Conservation (phyloP, 2,797 vertebrate genomes). For the Gymnoscopelus braueri region DNA sequence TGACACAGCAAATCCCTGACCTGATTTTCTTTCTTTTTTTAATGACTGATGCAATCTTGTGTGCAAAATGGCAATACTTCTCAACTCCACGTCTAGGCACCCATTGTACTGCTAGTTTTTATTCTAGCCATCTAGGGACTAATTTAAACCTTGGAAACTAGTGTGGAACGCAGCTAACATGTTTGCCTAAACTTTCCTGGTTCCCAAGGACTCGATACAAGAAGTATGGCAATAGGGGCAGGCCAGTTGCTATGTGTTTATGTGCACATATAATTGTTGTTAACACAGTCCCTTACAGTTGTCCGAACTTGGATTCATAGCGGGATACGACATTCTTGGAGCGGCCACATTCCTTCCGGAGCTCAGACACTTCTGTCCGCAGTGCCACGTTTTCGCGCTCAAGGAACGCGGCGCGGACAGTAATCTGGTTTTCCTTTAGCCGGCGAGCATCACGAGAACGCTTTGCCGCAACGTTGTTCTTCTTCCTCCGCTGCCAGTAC, state of each 20-base stretch:
- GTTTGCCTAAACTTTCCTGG: no score
- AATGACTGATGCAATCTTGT: no score
- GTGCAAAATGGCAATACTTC: no score
- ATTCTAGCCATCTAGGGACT: no score
- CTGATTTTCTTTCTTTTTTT: no score
- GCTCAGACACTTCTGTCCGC: slow-evolving; percentile 90
- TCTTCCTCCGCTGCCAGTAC: slow-evolving; percentile 95
- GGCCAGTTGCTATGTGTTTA: background rate
- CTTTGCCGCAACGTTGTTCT: slow-evolving; percentile 97
- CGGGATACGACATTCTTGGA: slow-evolving; percentile 87
- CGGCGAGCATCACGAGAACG: slow-evolving; percentile 94
- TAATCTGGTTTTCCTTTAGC: slow-evolving; percentile 98
- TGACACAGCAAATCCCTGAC: no score
- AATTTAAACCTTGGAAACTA: no score
- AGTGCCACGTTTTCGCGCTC: slow-evolving; percentile 93
- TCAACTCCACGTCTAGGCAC: no score
- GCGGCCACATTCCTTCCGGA: slow-evolving; percentile 91
- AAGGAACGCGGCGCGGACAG: slow-evolving; percentile 93
- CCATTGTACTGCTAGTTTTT: no score
- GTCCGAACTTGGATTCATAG: slow-evolving; percentile 91
- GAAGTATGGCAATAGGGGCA: background rate
- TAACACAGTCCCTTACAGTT: slow-evolving; percentile 84
- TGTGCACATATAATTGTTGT: slow-evolving; percentile 21
- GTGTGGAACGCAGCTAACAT: no score
- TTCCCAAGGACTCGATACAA: no score